A percentile compares a stretch with the other conserved stretches of the same genome.
phyloP scores from a whole-genome alignment of 2,888 invertebrate species.

The Cheilosia urbana region DNA sequence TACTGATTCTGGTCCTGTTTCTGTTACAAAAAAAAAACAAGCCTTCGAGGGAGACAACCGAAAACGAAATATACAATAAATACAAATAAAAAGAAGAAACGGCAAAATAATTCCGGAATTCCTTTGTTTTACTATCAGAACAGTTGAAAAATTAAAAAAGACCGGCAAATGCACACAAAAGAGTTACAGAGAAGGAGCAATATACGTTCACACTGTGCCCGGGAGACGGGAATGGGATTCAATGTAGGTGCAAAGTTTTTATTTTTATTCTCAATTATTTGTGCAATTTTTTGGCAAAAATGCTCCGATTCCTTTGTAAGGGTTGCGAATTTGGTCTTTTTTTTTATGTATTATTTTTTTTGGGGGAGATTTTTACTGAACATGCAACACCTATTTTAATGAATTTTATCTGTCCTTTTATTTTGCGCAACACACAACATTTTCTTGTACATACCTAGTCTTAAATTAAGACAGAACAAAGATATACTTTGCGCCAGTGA shows the following conservation, averaged over 20 bases:
- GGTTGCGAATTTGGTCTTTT: neutral
- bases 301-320: conserved; percentile 70
- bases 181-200: conserved; percentile 35
- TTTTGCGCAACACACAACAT: conserved; percentile 22
- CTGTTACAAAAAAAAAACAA: conserved; percentile 28
- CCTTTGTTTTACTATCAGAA: conserved; percentile 74
- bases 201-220: conserved; percentile 23
- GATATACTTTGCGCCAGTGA: conserved; percentile 50
- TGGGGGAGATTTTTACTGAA: conserved; percentile 44
- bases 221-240: conserved; percentile 45
- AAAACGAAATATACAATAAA: conserved; percentile 62
- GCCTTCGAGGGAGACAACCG: conserved; percentile 42
- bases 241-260: conserved; percentile 68
- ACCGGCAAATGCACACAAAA: conserved; percentile 42
- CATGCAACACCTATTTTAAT: conserved; percentile 75
- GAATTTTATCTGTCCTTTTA: conserved; percentile 56
- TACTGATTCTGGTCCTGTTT: conserved; percentile 50
- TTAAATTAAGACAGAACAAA: conserved; percentile 61
- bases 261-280: conserved; percentile 67
- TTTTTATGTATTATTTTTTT: neutral
- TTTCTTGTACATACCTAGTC: conserved; percentile 4
- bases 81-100: conserved; percentile 32
- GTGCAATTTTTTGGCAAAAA: conserved; percentile 74
- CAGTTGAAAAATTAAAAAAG: conserved; percentile 72
- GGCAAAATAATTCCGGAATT: conserved; percentile 72